Evolutionary conservation across 2,113 vertebrate species (phyloP), one percentile per base, ranked within the genome.

Genomic region (Mobula hypostoma): DNA sequence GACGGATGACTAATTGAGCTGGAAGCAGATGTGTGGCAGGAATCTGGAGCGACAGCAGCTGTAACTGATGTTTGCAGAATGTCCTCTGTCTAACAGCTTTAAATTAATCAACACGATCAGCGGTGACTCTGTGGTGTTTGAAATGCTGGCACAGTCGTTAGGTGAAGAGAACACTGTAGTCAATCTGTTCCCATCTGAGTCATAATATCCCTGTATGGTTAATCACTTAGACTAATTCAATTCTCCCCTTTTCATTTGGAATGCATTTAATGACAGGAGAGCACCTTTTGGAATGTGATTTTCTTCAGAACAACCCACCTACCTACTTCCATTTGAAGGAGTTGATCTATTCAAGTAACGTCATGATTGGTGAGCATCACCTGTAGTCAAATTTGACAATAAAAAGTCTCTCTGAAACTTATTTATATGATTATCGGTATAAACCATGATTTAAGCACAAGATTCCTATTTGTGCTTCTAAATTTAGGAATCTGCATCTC

Each of bases 201-300:
- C 68, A 93, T 93, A 93, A 93, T 93, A 74, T 93, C 40, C 91
- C 70, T 74, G 91, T 93, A 76, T 93, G 91, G 91, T 93, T 93
- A 93, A 93, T 93, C 91, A 93, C 91, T 93, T 93, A 93, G 91
- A 93, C 91, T 93, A 93, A 93, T 93, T 93, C 91, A 93, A 74
- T 93, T 93, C 91, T 74, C 91, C 21, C 70, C 91, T 74, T 93
- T 93, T 93, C 91, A 93, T 93, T 93, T 70, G 91, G 70, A 24
- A 92, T 92, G 68, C 90, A 92, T 32, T 92, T 92, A 93, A 93
- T 93, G 91, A 21, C 66, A 93, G 32, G 40, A 93, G 91, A 40
- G 36, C 91, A 48, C 68, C 11, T 36, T 56, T 93, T 70, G 21
- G 21, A 93, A 48, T 56, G 91, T 74, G 91, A 74, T 48, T 70